Base-by-base conservation (phyloP, 1,140 invertebrate genomes). In the Drosophila sproati region DNA sequence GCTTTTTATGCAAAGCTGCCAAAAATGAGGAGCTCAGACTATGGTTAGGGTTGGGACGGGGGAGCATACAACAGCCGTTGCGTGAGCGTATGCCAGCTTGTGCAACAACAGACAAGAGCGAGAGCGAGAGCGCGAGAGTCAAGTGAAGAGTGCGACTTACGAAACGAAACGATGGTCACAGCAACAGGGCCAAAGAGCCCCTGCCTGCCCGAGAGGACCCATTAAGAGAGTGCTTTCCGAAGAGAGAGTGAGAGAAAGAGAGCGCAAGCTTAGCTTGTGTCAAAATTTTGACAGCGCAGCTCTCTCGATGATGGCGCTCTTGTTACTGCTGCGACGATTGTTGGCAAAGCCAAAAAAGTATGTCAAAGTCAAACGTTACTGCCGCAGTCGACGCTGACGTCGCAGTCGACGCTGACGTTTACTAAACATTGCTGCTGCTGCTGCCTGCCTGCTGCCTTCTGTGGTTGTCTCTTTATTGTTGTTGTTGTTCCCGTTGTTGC, bases 281-380 rank as follows among this genome's bases (percentile, higher is more conserved):
- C 70, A 74, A 74, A 62, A 57, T 31, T 80, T 80, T 81, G 71
- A 78, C 82, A 85, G 78, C 55, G 20, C 20, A 20, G 20, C 59
- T 35, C 69, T 51, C 68, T 66, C 60, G 50, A 61, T 75, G 56
- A 29, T 51, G 66, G 20, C 54, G 54, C 67, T 70, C 62, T 63
- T 80, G 55, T 68, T 80, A 60, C 67, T 74, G 75, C 67, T 74
- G 75, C 71, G 73, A 66, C 52, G 69, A 56, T 20, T 57, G 68
- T 60, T 70, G 57, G 62, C 69, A 62, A 73, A 73, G 70, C 59
- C 62, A 73, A 78, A 86, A 73, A 91, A 91, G 90, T 91, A 91
- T 91, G 90, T 91, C 89, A 91, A 91, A 87, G 90, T 91, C 90
- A 91, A 91, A 83, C 77, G 73, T 55, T 78, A 75, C 74, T 61